Evolutionary conservation across 1,140 invertebrate species (phyloP).

Genomic region (Zaprionus davidi): DNA sequence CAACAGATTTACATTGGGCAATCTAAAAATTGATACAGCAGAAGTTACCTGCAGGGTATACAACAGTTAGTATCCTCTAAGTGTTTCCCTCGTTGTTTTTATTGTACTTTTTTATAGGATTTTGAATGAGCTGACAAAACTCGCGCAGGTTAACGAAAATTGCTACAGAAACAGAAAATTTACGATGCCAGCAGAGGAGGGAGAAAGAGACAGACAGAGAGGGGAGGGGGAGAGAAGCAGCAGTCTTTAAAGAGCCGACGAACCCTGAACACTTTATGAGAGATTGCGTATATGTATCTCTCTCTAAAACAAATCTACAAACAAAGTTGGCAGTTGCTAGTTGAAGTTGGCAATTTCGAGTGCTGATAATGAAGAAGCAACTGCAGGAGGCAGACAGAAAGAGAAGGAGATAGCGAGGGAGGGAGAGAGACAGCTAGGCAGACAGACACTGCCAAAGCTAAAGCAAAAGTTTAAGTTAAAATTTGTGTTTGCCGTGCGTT

Average conservation of each 20-base stretch:
- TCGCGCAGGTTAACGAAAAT: constrained; percentile 47
- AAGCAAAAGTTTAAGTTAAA: constrained; percentile 35
- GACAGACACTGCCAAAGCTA: constrained; percentile 11
- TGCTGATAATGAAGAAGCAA: constrained; percentile 35
- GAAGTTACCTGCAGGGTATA: background rate
- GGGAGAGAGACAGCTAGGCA: background rate
- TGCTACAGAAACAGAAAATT: constrained; percentile 39
- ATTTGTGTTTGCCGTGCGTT: constrained; percentile 51
- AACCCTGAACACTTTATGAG: constrained; percentile 33
- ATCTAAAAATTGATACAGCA: no score
- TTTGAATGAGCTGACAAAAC: constrained; percentile 63
- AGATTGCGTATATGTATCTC: constrained; percentile 19
- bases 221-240: constrained; percentile 17
- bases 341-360: constrained; percentile 21
- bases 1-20: no score
- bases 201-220: constrained; percentile 40
- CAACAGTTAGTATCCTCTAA: background rate
- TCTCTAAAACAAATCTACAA: constrained; percentile 35
- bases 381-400: background rate
- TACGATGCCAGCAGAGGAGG: constrained; percentile 18
- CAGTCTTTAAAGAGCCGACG: constrained; percentile 42
- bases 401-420: background rate
- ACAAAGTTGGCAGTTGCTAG: constrained; percentile 45
- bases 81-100: constrained; percentile 28
- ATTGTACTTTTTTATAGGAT: constrained; percentile 63